Base-by-base conservation (phyloP, 2,113 vertebrate genomes). In the Aythya baeri region DNA sequence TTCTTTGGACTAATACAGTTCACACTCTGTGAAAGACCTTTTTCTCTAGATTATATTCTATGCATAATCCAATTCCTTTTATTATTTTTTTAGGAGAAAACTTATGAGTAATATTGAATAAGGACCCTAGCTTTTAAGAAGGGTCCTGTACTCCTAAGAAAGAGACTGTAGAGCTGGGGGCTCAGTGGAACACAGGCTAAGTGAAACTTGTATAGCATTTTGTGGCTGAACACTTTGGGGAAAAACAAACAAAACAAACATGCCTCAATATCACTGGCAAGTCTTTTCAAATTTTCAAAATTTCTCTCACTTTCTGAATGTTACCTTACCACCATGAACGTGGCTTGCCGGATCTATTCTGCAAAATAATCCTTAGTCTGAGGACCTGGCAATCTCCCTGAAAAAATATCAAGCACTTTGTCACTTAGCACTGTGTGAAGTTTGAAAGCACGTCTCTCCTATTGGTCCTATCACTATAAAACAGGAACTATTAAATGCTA, bases 381-480 rank as follows among this genome's bases (percentile, higher is more conserved):
- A 46, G 29, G 43, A 76, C 29, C 29, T 89, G 49, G 22, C 54
- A 70, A 52, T 57, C 25, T 86, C 80, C 29, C 25, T 70, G 63
- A 29, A 80, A 68, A 78, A 75, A 55, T 10, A 31, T 68, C 67
- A 50, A 72, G 58, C 17, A 43, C 32, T 66, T 76, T 77, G 55
- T 70, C 81, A 49, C 21, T 63, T 82, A n/a, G 52, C 27, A 18
- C 36, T 22, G 7, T 23, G 27, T 32, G 41, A 84, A 91, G 74
- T 67, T 5, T 34, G 55, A 75, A 84, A 87, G 8, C 0, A 0
- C 36, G 12, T 82, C 50, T 49, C 61, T 32, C 0, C 1, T 2
- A 31, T 13, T 55, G 41, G 46, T 58, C 52, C 52, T 93, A 36
- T 52, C 55, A 65, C 34, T 73, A 34, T 81, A 87, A 62, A 46